Evolutionary conservation across 2,113 vertebrate genomes (phyloP), one percentile per base, ranked within the genome.

Genomic region (Glareola pratincola): DNA sequence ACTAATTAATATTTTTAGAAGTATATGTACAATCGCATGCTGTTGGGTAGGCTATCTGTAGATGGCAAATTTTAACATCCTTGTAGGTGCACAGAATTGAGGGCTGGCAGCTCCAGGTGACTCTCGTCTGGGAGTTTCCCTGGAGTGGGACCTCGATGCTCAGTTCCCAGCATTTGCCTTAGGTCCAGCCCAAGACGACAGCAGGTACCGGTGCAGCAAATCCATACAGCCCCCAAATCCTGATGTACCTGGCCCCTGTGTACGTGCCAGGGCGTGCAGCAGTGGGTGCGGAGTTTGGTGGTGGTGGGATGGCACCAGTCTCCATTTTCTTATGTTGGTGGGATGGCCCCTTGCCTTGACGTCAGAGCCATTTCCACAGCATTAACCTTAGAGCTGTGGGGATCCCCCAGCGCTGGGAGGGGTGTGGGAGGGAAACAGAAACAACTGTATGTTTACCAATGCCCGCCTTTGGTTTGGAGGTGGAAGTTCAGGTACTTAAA

Each of bases 241-340:
- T 8, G 23, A 6, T 1, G 2, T 19, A 14, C 20, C 19, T 29
- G 16, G 21, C 10, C 0, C 1, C 78, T 32, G 43, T 4, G 10
- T n/a, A 2, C 0, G 3, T 47, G 12, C 12, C 2, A 4, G 32
- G 21, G 9, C 32, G 1, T 3, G 2, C 26, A 60, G 90, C 37
- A 18, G 14, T 6, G 34, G 2, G 17, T 5, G 60, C 32, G 12
- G 18, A 4, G 6, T 14, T 41, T 79, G 82, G 18, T 53, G 64
- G 4, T 27, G 73, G 21, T 48, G 47, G 47, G 81, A 15, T 71
- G 56, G 47, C 47, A 48, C 47, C 47, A 50, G 24, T 12, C n/a
- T 24, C 59, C 11, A 5, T 48, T 74, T 36, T 53, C 47, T 7
- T 29, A 5, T 0, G 0, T 36, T 76, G 75, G 4, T 56, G 24